Evolutionary conservation across 1,140 invertebrate genomes (phyloP).

Genomic region (Drosophila kepulauana): DNA sequence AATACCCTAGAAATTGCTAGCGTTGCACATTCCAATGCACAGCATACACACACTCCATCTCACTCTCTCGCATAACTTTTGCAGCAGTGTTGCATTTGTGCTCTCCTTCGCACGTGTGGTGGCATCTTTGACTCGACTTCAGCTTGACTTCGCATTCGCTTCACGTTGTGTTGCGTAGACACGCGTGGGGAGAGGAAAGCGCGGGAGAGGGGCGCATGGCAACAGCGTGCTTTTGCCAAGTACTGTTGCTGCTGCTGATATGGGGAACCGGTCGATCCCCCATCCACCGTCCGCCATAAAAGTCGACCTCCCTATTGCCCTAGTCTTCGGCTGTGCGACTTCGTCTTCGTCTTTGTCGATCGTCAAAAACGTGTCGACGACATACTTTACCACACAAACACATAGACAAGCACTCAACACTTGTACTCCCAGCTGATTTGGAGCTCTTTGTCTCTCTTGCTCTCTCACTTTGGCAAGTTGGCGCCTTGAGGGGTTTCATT

Average conservation of each 20-base stretch:
- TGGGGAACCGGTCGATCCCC: constrained; percentile 60
- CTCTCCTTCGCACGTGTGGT: constrained; percentile 32
- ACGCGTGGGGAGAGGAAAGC: constrained; percentile 24
- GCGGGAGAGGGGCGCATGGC: constrained; percentile 50
- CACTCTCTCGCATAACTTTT: constrained; percentile 5
- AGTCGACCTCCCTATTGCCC: constrained; percentile 10
- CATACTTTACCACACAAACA: constrained; percentile 49
- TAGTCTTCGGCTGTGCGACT: constrained; percentile 20
- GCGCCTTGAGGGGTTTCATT: constrained; percentile 33
- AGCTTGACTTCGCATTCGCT: constrained; percentile 28
- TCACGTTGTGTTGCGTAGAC: constrained; percentile 47
- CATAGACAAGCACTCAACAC: constrained; percentile 3
- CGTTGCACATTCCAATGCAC: constrained; percentile 23
- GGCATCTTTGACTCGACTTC: constrained; percentile 31
- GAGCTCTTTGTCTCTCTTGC: constrained; percentile 8
- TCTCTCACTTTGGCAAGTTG: neutral
- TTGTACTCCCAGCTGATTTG: constrained; percentile 28
- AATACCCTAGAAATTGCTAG: constrained; percentile 51
- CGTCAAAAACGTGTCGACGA: constrained; percentile 50
- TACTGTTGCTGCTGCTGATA: constrained; percentile 53
- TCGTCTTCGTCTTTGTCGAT: constrained; percentile 54
- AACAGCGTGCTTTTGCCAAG: constrained; percentile 52
- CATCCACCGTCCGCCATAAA: neutral
- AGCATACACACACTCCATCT: constrained; percentile 5
- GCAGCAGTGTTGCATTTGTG: constrained; percentile 61